Evolutionary conservation across 2,888 invertebrate genomes (phyloP), one percentile per base, ranked within the genome.

Genomic region (Holacanthella duospinosa): DNA sequence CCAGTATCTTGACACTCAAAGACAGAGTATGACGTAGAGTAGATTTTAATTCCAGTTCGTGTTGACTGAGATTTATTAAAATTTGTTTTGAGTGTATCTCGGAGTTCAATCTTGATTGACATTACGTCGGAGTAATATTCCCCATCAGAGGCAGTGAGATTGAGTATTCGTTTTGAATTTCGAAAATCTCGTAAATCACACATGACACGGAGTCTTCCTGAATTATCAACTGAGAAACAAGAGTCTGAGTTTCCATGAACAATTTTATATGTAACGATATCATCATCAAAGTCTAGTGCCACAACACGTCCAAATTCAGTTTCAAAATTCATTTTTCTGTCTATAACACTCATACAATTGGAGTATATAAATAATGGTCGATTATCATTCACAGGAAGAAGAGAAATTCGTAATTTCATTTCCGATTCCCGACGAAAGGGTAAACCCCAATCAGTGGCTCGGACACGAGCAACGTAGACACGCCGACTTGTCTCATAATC

Each of bases 251-350:
- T 94, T 0, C 94, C 93, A 1, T 88, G 86, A 9, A 88, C 86
- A 56, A 93, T 83, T 9, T 89, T 83, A 77, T 96, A 96, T 59
- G 86, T 88, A 62, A 96, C 90, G 27, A 88, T 86, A 77, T 92
- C 92, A 1, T 89, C 91, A 77, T 95, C 95, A 75, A 93, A 90
- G 79, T 96, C 95, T 67, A 95, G 87, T 0, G 95, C 95, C 0
- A 93, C 92, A 3, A 95, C 44, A 29, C 66, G 64, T 4, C 72
- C 72, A 61, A 73, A 62, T 60, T 73, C 72, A 3, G 77, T 77
- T 69, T 80, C 80, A 73, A 80, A 77, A 66, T 74, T 71, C 24
- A 71, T 70, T 28, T 60, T 64, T 16, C 70, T 66, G 66, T 71
- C 73, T 44, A 73, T 69, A 61, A 73, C 68, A 27, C 68, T 68